These are phyloP conservation scores for Plusia festucae DNA, from an alignment of 2,888 invertebrate species.

Conservation along the genomic window DNA sequence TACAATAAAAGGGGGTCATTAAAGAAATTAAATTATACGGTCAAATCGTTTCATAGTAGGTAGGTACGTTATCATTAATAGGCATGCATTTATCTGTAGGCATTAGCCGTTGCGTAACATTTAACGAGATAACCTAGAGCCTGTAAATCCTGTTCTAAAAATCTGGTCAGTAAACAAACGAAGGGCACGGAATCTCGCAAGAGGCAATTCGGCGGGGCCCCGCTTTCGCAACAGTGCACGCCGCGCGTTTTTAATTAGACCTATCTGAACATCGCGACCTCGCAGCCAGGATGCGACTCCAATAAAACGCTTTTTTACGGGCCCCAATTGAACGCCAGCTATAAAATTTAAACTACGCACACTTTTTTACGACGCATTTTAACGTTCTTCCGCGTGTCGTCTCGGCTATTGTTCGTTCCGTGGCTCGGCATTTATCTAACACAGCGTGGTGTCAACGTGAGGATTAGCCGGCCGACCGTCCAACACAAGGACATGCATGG, in stretches of 20 bases:
- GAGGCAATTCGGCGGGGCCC: conserved; percentile 65
- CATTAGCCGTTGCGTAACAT: conserved; percentile 31
- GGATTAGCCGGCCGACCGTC: conserved; percentile 67
- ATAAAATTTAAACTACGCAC: conserved; percentile 87
- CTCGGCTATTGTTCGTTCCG: conserved; percentile 78
- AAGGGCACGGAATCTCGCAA: conserved; percentile 79
- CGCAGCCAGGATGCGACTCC: conserved; percentile 85
- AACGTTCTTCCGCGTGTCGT: conserved; percentile 84
- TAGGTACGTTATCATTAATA: conserved; percentile 25
- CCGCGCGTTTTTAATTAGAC: conserved; percentile 85
- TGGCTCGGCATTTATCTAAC: conserved; percentile 45
- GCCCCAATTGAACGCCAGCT: conserved; percentile 85
- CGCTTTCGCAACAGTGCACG: conserved; percentile 81
- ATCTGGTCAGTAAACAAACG: conserved; percentile 62
- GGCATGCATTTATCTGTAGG: conserved; percentile 19
- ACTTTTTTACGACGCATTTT: conserved; percentile 85
- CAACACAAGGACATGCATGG: conserved; percentile 77
- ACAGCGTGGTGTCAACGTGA: conserved; percentile 60
- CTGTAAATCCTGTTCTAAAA: conserved; percentile 59
- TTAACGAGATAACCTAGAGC: conserved; percentile 32
- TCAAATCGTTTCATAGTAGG: conserved; percentile 27
- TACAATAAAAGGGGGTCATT: conserved; percentile 43
- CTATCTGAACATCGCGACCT: conserved; percentile 83
- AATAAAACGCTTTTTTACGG: conserved; percentile 88
- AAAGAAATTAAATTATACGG: conserved; percentile 43